Base-by-base conservation (phyloP, 2,113 vertebrate species). In the Oxygymnocypris stewartii region DNA sequence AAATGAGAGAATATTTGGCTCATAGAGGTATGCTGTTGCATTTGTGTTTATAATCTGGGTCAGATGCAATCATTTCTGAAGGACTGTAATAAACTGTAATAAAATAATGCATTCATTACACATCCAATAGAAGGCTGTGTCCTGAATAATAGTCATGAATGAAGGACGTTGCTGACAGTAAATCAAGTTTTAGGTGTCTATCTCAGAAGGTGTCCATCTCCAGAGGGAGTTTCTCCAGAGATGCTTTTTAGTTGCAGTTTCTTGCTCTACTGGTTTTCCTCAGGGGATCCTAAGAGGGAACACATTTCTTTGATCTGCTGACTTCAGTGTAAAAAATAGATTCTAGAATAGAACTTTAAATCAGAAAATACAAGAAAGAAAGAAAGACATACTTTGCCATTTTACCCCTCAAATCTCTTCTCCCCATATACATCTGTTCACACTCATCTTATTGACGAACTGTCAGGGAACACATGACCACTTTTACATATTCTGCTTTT, bases 401-500 rank as follows among this genome's bases (percentile, higher is more conserved):
- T 18, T 40, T 37, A 37, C 28, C 28, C 69, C 74, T 74, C 49
- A 71, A 37, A 71, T 11, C 4, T 71, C 25, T 31, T 14, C 44
- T 35, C 16, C 25, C 8, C 25, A 28, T 28, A 40, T 80, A 82
- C 61, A 44, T 82, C 13, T 51, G 61, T 65, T 47, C 79, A 82
- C 25, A 16, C 79, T 49, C 4, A 23, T 71, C 16, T 12, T 83
- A 37, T 83, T 71, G 81, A 83, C 81, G 0, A 12, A 51, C 25
- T 44, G 28, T 35, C 65, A 71, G 42, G 31, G 44, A 57, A 23
- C 67, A 59, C 35, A 84, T 42, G 67, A 74, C 6, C 65, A 84
- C 47, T 74, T 84, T 74, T 57, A 74, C 65, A 73, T 84, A 73
- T 84, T 84, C 20, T 73, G 49, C 44, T 74, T 74, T 84, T 84